Conservation (phyloP, 2,888 invertebrate species). For the Crossocerus cetratus region DNA sequence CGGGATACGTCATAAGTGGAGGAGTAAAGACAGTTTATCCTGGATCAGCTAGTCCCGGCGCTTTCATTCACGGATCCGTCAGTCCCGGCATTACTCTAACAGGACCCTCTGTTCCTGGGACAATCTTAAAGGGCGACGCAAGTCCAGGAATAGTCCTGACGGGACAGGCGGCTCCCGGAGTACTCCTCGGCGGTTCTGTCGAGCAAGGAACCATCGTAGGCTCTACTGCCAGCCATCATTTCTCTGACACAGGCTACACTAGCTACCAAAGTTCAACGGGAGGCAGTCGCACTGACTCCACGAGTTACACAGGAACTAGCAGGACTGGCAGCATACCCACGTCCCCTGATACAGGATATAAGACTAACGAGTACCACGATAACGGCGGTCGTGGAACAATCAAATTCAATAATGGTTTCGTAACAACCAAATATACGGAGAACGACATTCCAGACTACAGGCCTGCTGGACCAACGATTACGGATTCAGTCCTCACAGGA, state of each 20-base stretch:
- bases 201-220: slow-evolving; percentile 41
- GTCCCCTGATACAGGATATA: slow-evolving; percentile 53
- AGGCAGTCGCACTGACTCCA: background rate
- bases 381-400: slow-evolving; percentile 68
- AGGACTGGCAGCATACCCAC: slow-evolving; percentile 21
- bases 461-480: slow-evolving; percentile 65
- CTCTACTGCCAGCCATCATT: slow-evolving; percentile 24
- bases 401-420: slow-evolving; percentile 66
- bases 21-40: slow-evolving; percentile 57
- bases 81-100: slow-evolving; percentile 41
- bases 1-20: slow-evolving; percentile 55
- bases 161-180: slow-evolving; percentile 55
- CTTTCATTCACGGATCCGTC: slow-evolving; percentile 34
- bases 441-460: slow-evolving; percentile 69
- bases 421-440: slow-evolving; percentile 68
- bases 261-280: slow-evolving; percentile 14
- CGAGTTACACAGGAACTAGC: slow-evolving; percentile 6
- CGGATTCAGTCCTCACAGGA: slow-evolving; percentile 69
- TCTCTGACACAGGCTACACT: slow-evolving; percentile 17
- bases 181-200: slow-evolving; percentile 38
- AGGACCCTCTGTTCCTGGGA: slow-evolving; percentile 39
- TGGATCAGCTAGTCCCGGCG: slow-evolving; percentile 44
- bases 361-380: slow-evolving; percentile 67
- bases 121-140: slow-evolving; percentile 45
- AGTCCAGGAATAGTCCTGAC: slow-evolving; percentile 43